A percentile compares a stretch with the other conserved stretches of the same genome.
Evolutionary conservation across 2,113 vertebrate genomes (phyloP).

Genomic region (Vulpes ferrilata): DNA sequence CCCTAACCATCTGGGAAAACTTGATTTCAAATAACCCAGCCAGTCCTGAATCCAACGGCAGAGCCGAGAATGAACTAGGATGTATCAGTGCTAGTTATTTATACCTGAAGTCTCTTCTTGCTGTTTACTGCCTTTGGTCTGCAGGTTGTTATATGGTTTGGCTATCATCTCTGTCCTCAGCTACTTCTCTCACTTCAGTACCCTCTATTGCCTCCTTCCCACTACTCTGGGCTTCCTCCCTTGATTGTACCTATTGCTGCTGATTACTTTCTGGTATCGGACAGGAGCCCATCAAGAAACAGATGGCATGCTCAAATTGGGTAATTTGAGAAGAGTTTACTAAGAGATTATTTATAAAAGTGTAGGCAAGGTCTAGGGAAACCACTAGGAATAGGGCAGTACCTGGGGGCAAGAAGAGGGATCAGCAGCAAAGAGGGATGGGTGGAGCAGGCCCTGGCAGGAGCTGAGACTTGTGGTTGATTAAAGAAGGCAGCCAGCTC

Average conservation of each 20-base stretch:
- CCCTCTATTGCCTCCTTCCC: background rate
- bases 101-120: background rate
- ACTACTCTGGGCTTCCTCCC: background rate
- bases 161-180: slow-evolving; percentile 15
- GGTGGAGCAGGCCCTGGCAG: background rate
- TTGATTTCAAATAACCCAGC: slow-evolving; percentile 45
- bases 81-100: background rate
- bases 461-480: slow-evolving; percentile 10
- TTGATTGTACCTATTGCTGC: slow-evolving; percentile 33
- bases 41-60: background rate
- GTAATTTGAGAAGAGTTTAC: slow-evolving; percentile 68
- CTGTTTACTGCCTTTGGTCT: background rate
- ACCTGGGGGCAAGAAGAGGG: background rate
- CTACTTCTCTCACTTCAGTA: background rate
- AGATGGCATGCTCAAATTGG: slow-evolving; percentile 63
- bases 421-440: background rate
- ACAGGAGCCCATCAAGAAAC: slow-evolving; percentile 26
- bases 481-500: background rate
- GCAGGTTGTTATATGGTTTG: background rate
- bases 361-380: background rate
- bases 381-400: background rate
- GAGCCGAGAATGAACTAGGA: background rate
- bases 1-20: slow-evolving; percentile 58
- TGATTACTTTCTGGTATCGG: slow-evolving; percentile 26
- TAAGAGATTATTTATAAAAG: slow-evolving; percentile 50